Conservation (phyloP, 2,113 vertebrate genomes). For the Piprites chloris region DNA sequence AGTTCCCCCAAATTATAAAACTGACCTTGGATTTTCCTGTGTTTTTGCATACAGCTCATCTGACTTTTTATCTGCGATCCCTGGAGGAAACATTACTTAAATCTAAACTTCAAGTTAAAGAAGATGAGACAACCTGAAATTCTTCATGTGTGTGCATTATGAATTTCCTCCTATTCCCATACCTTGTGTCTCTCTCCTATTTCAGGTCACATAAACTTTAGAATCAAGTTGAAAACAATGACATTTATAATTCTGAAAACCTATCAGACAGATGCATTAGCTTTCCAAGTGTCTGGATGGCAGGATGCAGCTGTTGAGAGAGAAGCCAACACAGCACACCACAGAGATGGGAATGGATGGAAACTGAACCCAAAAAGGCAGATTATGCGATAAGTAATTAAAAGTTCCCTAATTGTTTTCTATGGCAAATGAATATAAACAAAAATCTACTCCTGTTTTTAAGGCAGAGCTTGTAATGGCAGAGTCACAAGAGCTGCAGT, state of each 20-base stretch:
- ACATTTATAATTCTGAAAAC: background rate
- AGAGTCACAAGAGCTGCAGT: background rate
- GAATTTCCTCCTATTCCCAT: background rate
- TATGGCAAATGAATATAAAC: constrained; percentile 7
- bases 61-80: background rate
- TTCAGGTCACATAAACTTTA: background rate
- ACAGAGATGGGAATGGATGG: background rate
- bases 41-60: background rate
- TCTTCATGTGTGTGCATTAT: background rate
- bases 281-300: background rate
- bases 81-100: background rate
- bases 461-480: background rate
- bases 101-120: background rate
- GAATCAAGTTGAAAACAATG: background rate
- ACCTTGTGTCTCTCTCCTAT: background rate
- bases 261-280: background rate
- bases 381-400: background rate
- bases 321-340: background rate
- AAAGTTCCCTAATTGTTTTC: constrained; percentile 8
- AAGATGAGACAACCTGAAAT: background rate
- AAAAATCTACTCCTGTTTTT: background rate
- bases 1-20: background rate
- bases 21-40: background rate
- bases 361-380: background rate
- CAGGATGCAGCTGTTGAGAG: background rate